These are phyloP conservation scores for Micromesistius poutassou DNA, from an alignment of 2,797 vertebrate genomes.

Conservation along the genomic window DNA sequence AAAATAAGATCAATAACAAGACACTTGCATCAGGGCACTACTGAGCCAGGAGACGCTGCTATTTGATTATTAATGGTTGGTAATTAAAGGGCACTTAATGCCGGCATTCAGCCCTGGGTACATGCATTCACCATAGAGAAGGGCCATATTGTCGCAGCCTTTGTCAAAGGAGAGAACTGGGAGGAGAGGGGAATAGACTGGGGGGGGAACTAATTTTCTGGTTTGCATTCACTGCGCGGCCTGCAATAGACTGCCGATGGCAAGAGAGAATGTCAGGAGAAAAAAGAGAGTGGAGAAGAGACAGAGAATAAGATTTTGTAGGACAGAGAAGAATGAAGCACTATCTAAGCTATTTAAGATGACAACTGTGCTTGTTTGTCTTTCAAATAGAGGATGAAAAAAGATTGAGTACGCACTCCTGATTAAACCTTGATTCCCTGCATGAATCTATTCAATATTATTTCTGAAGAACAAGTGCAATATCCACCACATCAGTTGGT, in stretches of 20 bases:
- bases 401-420: background rate
- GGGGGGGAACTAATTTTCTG: conserved; percentile 48
- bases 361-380: background rate
- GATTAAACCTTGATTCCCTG: too few relatives aligned
- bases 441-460: too few relatives aligned
- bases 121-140: conserved; percentile 48
- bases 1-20: background rate
- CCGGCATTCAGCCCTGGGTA: conserved; percentile 47
- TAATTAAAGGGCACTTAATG: conserved; percentile 49
- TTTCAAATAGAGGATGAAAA: background rate
- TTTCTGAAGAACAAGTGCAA: too few relatives aligned
- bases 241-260: conserved; percentile 8
- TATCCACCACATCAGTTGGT: too few relatives aligned
- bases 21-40: background rate
- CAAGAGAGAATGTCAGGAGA: background rate
- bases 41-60: conserved; percentile 38
- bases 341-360: background rate
- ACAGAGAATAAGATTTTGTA: background rate
- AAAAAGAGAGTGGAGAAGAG: background rate
- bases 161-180: conserved; percentile 36
- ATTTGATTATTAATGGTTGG: conserved; percentile 55
- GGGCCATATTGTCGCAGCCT: conserved; percentile 46
- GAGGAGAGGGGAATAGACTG: conserved; percentile 22
- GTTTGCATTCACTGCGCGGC: conserved; percentile 33
- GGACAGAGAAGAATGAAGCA: background rate